Conservation (phyloP, 2,888 invertebrate species). For the Morpho helenor region DNA sequence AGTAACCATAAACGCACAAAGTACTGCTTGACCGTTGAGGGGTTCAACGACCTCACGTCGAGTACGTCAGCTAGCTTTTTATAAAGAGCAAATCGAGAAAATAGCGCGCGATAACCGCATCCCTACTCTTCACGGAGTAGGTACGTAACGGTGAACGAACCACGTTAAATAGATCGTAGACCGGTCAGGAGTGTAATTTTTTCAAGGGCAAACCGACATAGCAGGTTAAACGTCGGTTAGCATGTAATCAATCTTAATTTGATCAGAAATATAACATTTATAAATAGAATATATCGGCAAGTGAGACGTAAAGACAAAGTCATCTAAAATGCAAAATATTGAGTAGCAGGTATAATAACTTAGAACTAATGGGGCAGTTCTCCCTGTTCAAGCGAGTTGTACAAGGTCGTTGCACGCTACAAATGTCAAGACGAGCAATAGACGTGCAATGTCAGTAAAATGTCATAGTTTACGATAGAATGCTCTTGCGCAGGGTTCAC, state of each 20-base stretch:
- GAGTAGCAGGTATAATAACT: constrained; percentile 36
- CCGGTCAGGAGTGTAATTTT: constrained; percentile 47
- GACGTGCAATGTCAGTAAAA: constrained; percentile 64
- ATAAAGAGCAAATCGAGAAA: constrained; percentile 73
- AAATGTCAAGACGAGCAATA: constrained; percentile 44
- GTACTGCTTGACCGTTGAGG: constrained; percentile 41
- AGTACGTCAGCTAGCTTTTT: constrained; percentile 71
- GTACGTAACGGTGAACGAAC: constrained; percentile 60
- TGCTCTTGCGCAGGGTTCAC: constrained; percentile 56
- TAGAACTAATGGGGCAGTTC: constrained; percentile 41
- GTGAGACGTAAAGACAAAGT: background rate
- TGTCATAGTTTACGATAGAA: constrained; percentile 63
- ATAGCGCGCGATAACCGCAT: constrained; percentile 68
- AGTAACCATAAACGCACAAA: constrained; percentile 39
- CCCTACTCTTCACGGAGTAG: constrained; percentile 47
- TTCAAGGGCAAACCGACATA: constrained; percentile 46
- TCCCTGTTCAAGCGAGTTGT: constrained; percentile 37
- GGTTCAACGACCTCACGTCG: constrained; percentile 59
- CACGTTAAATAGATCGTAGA: constrained; percentile 58
- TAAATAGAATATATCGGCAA: background rate
- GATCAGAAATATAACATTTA: background rate
- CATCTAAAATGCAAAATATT: constrained; percentile 11
- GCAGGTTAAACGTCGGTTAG: constrained; percentile 7
- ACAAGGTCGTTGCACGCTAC: constrained; percentile 51
- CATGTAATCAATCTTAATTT: constrained; percentile 7